Evolutionary conservation across 1,140 invertebrate genomes (phyloP).

Genomic region (Cydia amplana): DNA sequence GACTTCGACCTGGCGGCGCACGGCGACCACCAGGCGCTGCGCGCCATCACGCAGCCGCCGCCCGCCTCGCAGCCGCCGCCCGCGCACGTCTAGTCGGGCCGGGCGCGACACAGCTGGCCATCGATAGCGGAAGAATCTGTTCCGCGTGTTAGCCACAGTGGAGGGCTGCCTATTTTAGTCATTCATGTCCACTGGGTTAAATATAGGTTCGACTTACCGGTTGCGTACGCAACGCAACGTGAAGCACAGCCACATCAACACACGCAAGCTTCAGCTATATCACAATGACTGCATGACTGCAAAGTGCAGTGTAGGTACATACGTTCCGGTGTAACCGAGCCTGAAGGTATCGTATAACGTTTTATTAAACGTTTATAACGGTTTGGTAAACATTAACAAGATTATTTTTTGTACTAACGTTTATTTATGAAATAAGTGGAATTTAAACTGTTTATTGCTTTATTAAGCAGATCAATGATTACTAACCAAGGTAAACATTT

Average conservation of each 20-base stretch:
- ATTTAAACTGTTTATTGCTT: not conserved
- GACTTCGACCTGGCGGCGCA: slow-evolving; percentile 83
- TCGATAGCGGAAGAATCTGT: too few species aligned
- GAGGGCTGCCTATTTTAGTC: too few species aligned
- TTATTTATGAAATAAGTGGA: not conserved
- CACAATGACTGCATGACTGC: too few species aligned
- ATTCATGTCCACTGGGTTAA: too few species aligned
- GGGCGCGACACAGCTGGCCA: not conserved
- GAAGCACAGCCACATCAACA: too few species aligned
- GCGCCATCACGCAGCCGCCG: slow-evolving; percentile 52
- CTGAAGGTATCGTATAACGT: not conserved
- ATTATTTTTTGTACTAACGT: not conserved
- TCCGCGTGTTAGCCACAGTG: too few species aligned
- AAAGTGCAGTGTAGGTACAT: too few species aligned
- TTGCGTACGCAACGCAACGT: too few species aligned
- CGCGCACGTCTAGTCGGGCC: slow-evolving; percentile 47
- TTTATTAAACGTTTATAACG: not conserved
- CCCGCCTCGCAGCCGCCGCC: slow-evolving; percentile 41
- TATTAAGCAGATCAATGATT: not conserved
- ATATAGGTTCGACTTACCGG: too few species aligned
- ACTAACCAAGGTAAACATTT: not conserved
- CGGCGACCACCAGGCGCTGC: slow-evolving; percentile 61
- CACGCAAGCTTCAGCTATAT: too few species aligned
- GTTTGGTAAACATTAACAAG: not conserved
- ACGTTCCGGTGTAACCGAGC: too few species aligned